Evolutionary conservation across 92 coral and sea anemone species (phyloP).

Genomic region (Porites divaricata): DNA sequence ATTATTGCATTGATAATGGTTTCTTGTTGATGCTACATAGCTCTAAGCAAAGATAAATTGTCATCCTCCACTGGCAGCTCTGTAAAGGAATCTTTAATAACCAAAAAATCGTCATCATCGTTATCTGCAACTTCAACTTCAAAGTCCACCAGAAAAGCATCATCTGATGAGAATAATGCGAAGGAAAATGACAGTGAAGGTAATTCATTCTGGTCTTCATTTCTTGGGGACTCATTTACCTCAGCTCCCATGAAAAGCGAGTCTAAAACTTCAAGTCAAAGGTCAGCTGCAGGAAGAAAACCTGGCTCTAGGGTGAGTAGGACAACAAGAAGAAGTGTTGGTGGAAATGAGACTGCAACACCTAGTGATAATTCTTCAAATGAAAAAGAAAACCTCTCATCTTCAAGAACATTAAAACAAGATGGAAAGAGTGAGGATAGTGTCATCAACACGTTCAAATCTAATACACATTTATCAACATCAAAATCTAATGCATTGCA

Average conservation of each 20-base stretch:
- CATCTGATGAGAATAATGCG: constrained; percentile 20
- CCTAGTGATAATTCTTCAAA: not conserved
- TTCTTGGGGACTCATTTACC: constrained; percentile 66
- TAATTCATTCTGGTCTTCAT: constrained; percentile 86
- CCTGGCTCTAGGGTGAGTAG: constrained; percentile 19
- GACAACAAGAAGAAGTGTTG: not conserved
- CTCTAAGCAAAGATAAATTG: constrained; percentile 15
- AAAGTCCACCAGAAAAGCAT: constrained; percentile 29
- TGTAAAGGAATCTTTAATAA: constrained; percentile 9
- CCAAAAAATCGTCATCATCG: constrained; percentile 19
- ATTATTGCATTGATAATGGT: not conserved
- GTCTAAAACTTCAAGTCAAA: constrained; percentile 30
- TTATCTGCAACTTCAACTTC: not conserved
- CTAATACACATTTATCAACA: not conserved
- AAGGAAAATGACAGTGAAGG: constrained; percentile 52
- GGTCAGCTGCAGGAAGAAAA: constrained; percentile 26
- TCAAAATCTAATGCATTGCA: not conserved
- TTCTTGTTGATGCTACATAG: not conserved
- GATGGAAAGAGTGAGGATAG: not conserved
- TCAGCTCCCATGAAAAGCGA: not conserved
- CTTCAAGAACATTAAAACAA: not conserved
- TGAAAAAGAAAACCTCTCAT: not conserved
- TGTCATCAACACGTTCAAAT: not conserved
- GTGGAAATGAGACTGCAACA: not conserved
- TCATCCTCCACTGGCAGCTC: not conserved